Evolutionary conservation across 1,140 invertebrate genomes (phyloP).

Genomic region (Vanessa tameamea): DNA sequence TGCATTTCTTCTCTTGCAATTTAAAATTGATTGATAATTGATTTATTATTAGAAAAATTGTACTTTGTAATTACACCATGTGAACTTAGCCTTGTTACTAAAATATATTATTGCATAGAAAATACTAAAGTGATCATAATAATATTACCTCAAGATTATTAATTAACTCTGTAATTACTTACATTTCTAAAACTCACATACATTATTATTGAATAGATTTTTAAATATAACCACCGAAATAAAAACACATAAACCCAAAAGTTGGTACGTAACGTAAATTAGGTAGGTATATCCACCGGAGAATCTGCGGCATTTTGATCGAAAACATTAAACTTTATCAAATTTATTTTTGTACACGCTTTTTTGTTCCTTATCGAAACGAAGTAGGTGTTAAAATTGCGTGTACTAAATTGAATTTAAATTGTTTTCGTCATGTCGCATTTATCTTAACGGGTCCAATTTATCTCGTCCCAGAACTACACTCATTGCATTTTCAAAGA

Average conservation of each 20-base stretch:
- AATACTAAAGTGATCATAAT: too few relatives aligned
- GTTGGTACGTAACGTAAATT: background rate
- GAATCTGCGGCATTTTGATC: background rate
- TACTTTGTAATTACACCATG: too few relatives aligned
- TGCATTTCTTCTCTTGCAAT: too few relatives aligned
- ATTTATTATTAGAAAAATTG: too few relatives aligned
- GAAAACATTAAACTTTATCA: background rate
- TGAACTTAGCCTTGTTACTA: too few relatives aligned
- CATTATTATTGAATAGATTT: too few relatives aligned
- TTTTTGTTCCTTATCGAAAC: background rate
- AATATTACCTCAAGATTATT: too few relatives aligned
- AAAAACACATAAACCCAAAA: background rate
- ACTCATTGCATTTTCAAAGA: slow-evolving; percentile 30
- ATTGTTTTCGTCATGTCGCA: slow-evolving; percentile 3
- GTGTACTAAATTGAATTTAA: background rate
- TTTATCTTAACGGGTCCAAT: slow-evolving; percentile 43
- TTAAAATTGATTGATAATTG: too few relatives aligned
- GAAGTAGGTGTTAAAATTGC: background rate
- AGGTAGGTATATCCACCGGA: background rate
- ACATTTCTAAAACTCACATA: too few relatives aligned
- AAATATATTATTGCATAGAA: too few relatives aligned
- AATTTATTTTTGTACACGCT: background rate
- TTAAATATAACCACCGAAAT: background rate
- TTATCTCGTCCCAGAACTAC: slow-evolving; percentile 33
- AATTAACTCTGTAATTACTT: too few relatives aligned